Base-by-base conservation (phyloP, 2,113 vertebrate genomes). In the Tringa solitaria region DNA sequence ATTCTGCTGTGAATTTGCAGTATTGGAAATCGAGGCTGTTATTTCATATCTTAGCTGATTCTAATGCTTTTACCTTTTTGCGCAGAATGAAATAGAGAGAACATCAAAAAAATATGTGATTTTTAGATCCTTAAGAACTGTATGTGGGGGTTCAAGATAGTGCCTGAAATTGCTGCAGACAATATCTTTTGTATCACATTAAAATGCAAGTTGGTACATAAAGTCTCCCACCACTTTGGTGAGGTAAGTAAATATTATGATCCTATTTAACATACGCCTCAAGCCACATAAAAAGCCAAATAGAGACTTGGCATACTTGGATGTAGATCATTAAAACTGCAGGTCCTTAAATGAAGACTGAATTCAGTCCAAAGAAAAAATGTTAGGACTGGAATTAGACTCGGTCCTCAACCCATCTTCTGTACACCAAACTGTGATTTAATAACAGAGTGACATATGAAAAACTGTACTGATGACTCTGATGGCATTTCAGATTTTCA, bases 241-340 rank as follows among this genome's bases (percentile, higher is more conserved):
- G 89, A 92, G 53, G 89, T 96, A 93, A 83, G 87, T 96, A 95
- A 97, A 96, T 95, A 95, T 91, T 95, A 93, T 87, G 94, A 89
- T 95, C 94, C 95, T 96, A 85, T 95, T 95, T 89, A 96, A 91
- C 89, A 79, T 90, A 93, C 65, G 91, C 86, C 90, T 95, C 73
- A 79, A 92, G 86, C 77, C 53, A 89, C 67, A 87, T 92, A 91
- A 92, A 94, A 95, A 84, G 53, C 21, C 53, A 69, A 73, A 90
- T 8, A 89, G 50, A 91, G 74, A 72, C 81, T 83, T 89, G 80
- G 77, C 6, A 0, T 76, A 35, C 53, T 61, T 95, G 81, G 50
- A 65, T 83, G 23, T 94, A 92, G 91, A 96, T 96, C 30, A 79
- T 89, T 95, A 94, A 89, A 92, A 95, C 65, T 90, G 65, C 80